Evolutionary conservation across 2,888 invertebrate genomes (phyloP), one percentile per base, ranked within the genome.

Genomic region (Stenolophus ochropezus): DNA sequence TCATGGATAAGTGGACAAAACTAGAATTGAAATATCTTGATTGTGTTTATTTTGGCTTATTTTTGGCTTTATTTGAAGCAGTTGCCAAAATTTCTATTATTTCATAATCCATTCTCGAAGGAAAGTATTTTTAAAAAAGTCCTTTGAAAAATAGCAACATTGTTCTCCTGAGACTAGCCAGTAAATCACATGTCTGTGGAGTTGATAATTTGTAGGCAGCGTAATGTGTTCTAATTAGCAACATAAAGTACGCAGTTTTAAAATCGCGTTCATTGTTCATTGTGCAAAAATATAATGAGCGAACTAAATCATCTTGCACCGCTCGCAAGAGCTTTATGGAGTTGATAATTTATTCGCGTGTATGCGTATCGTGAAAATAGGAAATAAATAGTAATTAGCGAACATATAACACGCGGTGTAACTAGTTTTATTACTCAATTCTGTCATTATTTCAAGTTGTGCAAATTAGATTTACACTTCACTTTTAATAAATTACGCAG

Each of bases 391-490:
- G 49, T 73, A 73, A 73, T 73, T 73, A 73, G 23, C 73, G 47
- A 49, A 73, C 73, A 73, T 49, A 73, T 73, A 73, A 73, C 73
- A 73, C 47, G 73, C 49, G 23, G 73, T 14, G 61, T 77, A 65
- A 78, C 78, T 69, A 78, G 69, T 78, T 49, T 69, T 51, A 78
- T 78, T 78, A 51, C 78, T 78, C 69, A 78, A 78, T 78, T 69
- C 69, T 78, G 78, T 78, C 78, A 78, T 65, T 65, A 78, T 78
- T 78, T 78, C 78, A 78, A 75, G 49, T 73, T 49, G 73, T 73
- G 73, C 73, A 77, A 61, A 77, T 77, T 77, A 77, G 77, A 77
- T 77, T 77, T 77, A 61, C 77, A 77, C 77, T 77, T 61, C 33
- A 77, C 61, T 61, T 77, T 61, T 61, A 77, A 77, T 77, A 77